A percentile compares a stretch with the other conserved stretches of the same genome.
These are phyloP conservation scores for Drosophila seclusa DNA, from an alignment of 2,888 invertebrate species.

Conservation along the genomic window DNA sequence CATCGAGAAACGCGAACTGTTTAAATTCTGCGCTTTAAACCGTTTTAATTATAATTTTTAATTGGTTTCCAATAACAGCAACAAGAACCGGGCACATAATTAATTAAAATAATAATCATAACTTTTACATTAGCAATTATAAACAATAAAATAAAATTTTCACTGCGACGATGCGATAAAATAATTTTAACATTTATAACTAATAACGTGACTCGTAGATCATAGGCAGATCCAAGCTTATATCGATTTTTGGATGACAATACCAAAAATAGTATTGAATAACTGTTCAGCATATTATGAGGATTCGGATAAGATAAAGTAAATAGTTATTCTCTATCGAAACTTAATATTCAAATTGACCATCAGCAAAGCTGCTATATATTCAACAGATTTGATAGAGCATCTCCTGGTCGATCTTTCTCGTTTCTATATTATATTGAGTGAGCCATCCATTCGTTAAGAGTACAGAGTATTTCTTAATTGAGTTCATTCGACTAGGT, in stretches of 20 bases:
- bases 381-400: no score
- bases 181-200: constrained; percentile 26
- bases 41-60: constrained; percentile 65
- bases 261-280: background rate
- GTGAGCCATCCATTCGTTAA: background rate
- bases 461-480: background rate
- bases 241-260: background rate
- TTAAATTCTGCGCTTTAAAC: constrained; percentile 50
- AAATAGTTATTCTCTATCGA: no score
- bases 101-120: constrained; percentile 10
- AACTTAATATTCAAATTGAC: no score
- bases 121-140: constrained; percentile 36
- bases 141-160: constrained; percentile 45
- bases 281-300: background rate
- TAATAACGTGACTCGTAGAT: background rate
- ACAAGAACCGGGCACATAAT: background rate
- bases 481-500: background rate
- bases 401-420: no score
- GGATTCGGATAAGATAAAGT: no score
- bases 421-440: no score
- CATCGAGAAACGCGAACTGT: background rate
- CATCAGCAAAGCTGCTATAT: no score
- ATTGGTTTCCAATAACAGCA: constrained; percentile 52
- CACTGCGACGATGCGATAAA: constrained; percentile 44
- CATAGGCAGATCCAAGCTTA: background rate